phyloP scores from a whole-genome alignment of 2,113 vertebrate genomes.

The Ondatra zibethicus region DNA sequence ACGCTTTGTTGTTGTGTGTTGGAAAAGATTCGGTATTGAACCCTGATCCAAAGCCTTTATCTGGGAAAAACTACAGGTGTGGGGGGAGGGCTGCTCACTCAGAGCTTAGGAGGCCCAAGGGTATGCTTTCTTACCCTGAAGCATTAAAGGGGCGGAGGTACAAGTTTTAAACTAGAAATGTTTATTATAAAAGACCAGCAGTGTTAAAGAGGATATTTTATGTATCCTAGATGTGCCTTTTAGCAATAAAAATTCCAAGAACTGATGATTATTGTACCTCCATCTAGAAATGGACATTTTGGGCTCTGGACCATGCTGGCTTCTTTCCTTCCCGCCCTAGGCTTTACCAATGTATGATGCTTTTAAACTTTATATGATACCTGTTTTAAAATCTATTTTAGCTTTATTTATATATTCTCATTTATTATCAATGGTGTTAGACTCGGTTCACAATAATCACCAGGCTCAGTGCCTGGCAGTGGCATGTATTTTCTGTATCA shows the following conservation, averaged over 20 bases:
- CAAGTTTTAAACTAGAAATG: conserved; percentile 48
- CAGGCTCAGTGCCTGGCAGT: background rate
- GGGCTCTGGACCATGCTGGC: background rate
- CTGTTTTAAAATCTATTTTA: conserved; percentile 32
- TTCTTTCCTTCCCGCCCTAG: conserved; percentile 8
- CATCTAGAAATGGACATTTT: background rate
- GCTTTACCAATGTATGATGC: background rate
- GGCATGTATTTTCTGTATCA: background rate
- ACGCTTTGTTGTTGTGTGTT: accelerated
- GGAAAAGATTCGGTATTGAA: background rate
- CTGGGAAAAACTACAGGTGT: background rate
- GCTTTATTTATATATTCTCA: conserved; percentile 60
- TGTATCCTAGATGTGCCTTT: conserved; percentile 61
- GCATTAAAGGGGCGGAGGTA: conserved; percentile 42
- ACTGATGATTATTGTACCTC: background rate
- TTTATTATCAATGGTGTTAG: background rate
- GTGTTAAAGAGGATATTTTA: background rate
- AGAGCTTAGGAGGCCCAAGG: conserved; percentile 62
- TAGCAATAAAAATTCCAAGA: background rate
- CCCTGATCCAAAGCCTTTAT: background rate
- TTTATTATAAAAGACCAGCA: conserved; percentile 57
- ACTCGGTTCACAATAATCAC: background rate
- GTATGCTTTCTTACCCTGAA: conserved; percentile 48
- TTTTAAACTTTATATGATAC: conserved; percentile 38
- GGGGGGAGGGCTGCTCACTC: background rate